These are phyloP conservation scores for Keiferia lycopersicella DNA, from an alignment of 2,888 invertebrate species.

Conservation along the genomic window DNA sequence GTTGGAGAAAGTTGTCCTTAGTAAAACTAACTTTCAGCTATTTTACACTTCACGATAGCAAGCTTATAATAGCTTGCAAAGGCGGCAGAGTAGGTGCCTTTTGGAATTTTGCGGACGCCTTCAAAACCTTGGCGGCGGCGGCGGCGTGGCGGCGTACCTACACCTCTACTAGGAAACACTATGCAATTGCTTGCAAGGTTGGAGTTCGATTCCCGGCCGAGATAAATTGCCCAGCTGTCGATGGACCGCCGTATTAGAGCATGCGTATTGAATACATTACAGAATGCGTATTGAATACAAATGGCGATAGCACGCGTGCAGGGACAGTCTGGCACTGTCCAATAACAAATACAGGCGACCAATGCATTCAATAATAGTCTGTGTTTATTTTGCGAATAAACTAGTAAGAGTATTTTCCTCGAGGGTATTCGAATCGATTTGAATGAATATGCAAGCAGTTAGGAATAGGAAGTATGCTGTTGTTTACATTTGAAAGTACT, in stretches of 20 bases:
- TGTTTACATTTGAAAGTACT: not conserved
- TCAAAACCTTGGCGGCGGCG: too few species aligned
- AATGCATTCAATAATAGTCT: constrained; percentile 19
- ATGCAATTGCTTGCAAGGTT: constrained; percentile 48
- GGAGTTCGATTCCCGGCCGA: constrained; percentile 51
- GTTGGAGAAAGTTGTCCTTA: too few species aligned
- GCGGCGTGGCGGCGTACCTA: too few species aligned
- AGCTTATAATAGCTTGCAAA: too few species aligned
- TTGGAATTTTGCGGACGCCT: too few species aligned
- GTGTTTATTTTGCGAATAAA: constrained; percentile 16
- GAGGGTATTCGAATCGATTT: constrained; percentile 2
- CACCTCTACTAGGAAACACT: not conserved
- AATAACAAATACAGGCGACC: constrained; percentile 23
- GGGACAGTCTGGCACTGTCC: constrained; percentile 26
- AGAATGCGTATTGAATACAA: constrained; percentile 73
- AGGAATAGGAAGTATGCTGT: not conserved
- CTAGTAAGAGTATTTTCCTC: not conserved
- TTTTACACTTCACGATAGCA: too few species aligned
- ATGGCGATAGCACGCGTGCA: constrained; percentile 51
- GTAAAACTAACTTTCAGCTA: too few species aligned
- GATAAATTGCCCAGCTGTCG: constrained; percentile 62
- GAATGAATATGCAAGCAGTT: constrained; percentile 2
- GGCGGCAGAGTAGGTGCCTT: too few species aligned
- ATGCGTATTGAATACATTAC: constrained; percentile 75
- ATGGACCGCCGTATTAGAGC: constrained; percentile 71